phyloP scores from a whole-genome alignment of 1,140 invertebrate species.

The Zaprionus nigranus region DNA sequence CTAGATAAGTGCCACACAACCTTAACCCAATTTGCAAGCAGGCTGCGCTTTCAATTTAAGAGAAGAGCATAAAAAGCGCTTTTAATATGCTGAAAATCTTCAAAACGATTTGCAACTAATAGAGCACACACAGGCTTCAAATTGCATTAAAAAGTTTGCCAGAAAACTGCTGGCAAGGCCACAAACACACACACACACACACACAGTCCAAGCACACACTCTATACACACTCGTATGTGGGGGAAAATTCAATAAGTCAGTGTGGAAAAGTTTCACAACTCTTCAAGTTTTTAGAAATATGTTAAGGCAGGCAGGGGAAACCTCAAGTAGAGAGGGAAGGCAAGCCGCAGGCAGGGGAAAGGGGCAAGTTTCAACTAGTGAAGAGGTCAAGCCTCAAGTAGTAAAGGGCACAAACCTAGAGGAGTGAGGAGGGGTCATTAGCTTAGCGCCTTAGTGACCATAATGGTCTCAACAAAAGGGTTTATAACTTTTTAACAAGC shows the following conservation, averaged over 20 bases:
- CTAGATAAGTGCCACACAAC: constrained; percentile 36
- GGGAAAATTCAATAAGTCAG: constrained; percentile 71
- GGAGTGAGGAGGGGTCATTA: not conserved
- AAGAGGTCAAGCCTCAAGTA: too few relatives aligned
- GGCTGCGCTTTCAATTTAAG: constrained; percentile 60
- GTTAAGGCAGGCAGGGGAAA: not conserved
- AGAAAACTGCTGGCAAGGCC: constrained; percentile 51
- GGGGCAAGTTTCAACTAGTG: too few relatives aligned
- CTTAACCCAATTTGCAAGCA: constrained; percentile 70
- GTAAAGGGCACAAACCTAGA: not conserved
- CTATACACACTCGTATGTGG: not conserved
- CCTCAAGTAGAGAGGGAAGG: too few relatives aligned
- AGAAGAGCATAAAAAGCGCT: constrained; percentile 35
- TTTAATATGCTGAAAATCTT: constrained; percentile 77
- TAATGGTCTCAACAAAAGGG: constrained; percentile 39
- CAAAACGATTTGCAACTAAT: constrained; percentile 76
- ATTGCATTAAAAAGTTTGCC: constrained; percentile 77
- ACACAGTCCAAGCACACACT: not conserved
- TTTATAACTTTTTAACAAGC: constrained; percentile 54
- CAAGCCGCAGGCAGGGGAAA: not conserved
- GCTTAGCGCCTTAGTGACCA: constrained; percentile 51
- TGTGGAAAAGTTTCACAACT: constrained; percentile 54
- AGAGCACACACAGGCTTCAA: constrained; percentile 64
- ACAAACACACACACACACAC: constrained; percentile 34
- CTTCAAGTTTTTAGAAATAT: constrained; percentile 23